Conservation (phyloP, 2,797 vertebrate genomes). For the Onychomys arenicola region DNA sequence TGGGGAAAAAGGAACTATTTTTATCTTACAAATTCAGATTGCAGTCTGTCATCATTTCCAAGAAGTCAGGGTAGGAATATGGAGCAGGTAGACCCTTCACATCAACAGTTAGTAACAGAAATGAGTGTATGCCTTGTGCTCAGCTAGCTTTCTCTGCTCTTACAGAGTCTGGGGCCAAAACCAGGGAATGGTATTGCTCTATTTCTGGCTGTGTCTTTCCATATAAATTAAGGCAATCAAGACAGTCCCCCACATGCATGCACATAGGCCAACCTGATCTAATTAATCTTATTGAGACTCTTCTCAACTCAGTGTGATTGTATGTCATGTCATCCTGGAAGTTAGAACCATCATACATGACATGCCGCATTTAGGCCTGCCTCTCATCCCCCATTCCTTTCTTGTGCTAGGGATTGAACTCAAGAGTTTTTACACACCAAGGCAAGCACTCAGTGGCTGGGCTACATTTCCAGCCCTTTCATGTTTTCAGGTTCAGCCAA, state of each 20-base stretch:
- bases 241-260: background rate
- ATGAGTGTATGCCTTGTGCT: background rate
- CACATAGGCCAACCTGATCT: background rate
- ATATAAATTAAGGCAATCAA: background rate
- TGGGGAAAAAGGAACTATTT: background rate
- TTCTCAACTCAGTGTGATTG: background rate
- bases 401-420: background rate
- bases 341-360: background rate
- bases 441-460: background rate
- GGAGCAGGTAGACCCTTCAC: background rate
- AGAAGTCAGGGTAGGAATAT: background rate
- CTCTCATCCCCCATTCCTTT: background rate
- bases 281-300: background rate
- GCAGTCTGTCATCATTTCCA: background rate
- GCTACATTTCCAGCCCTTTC: background rate
- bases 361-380: background rate
- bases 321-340: background rate
- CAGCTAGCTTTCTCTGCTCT: slow-evolving; percentile 1
- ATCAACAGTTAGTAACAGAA: background rate
- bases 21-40: background rate
- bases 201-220: background rate
- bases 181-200: background rate
- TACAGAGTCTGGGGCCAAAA: background rate
- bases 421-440: background rate
- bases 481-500: slow-evolving; percentile 47